Base-by-base conservation (phyloP, 2,888 invertebrate genomes). In the Apodemia duryi region DNA sequence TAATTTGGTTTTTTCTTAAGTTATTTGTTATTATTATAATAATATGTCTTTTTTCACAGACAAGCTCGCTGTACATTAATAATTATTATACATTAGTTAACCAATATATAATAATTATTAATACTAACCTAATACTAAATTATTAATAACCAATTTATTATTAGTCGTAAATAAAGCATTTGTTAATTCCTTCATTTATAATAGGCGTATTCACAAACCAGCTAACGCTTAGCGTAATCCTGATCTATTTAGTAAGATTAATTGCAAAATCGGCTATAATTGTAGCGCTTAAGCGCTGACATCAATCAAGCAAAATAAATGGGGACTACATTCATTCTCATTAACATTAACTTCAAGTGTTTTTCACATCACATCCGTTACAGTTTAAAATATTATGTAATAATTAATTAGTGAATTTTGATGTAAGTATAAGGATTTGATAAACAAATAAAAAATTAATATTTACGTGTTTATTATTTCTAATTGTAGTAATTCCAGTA, bases 351-450 rank as follows among this genome's bases (percentile, higher is more conserved):
- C 49, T 49, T 52, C 51, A 52, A 29, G 60, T 41, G 63, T 57
- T 57, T 57, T n/a, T 28, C 3, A 32, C 32, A 35, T 13, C 32
- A 57, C 6, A 10, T 57, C 57, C 6, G 57, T 32, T 35, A 57
- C 6, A 35, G 1, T 32, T 9, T 57, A 6, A 32, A 29, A 29
- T 32, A 11, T 32, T n/a, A 49, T 49, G n/a, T 49, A 49, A 46
- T 7, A 64, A 64, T 62, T 57, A 63, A 67, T 70, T 70, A 65
- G 63, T 65, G 63, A 67, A 35, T 62, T 68, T 64, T 66, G 65
- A 65, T 66, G 67, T 63, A 65, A 63, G 52, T 41, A 9, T 70
- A 70, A 67, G 65, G 57, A 61, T 69, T 70, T 70, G 69, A 69
- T 70, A 21, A 21, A 21, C 21, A 69, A 70, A 52, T 52, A 57